Base-by-base conservation (phyloP, 2,113 vertebrate genomes). In the Oxygymnocypris stewartii region DNA sequence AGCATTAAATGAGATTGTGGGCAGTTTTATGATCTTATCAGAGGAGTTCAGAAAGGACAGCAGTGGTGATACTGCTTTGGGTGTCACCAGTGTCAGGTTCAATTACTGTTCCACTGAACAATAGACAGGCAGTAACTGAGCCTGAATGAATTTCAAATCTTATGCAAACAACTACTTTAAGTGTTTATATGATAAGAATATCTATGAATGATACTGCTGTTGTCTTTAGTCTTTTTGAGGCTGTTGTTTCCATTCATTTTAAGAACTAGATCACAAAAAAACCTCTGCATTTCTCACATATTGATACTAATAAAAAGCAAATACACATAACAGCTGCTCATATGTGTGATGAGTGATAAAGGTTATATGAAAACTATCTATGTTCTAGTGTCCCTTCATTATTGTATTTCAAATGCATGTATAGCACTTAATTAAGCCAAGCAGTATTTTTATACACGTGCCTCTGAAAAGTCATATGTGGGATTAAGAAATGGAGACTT, bases 1-100 rank as follows among this genome's bases (percentile, higher is more conserved):
- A 40, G 57, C 63, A 28, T 75, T 69, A 80, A 77, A 82, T 67
- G 59, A 51, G 28, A 23, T 54, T 79, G 63, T 79, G 67, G 51
- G 57, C 77, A 57, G 79, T 79, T 77, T 76, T 82, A 81, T 28
- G 42, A 85, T 76, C 44, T 80, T 51, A 25, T 69, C 35, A 9
- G 12, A 59, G 77, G 31, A n/a, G 69, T 63, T 84, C 47, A 13
- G 76, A 73, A 44, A 51, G 31, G n/a, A 84, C 65, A 49, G 49
- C n/a, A 25, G 11, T 16, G 2, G 37, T 47, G 65, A 47, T 81
- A 51, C 49, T 59, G 23, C 25, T 69, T 13, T 13, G 31, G 13
- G 37, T 23, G 13, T 12, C 49, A 49, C 31, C 42, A 37, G 35
- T 7, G 37, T 37, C 75, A 67, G 51, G 23, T 75, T 63, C 25